phyloP scores from a whole-genome alignment of 2,113 vertebrate genomes.

The Scomber scombrus region DNA sequence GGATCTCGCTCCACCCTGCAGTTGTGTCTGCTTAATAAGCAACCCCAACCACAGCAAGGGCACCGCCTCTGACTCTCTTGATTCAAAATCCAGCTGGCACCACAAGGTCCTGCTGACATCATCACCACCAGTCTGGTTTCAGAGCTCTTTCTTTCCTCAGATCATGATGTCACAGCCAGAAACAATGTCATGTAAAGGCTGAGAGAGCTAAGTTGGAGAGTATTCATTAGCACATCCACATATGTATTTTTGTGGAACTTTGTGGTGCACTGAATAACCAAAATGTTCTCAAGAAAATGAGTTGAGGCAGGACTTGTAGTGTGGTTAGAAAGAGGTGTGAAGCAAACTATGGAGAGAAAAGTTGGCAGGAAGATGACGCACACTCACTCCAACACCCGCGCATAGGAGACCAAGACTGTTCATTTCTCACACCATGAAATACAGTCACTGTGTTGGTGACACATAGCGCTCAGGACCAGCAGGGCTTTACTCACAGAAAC shows the following conservation, averaged over 20 bases:
- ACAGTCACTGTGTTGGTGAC: conserved; percentile 54
- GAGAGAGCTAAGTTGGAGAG: conserved; percentile 23
- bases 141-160: conserved; percentile 23
- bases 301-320: conserved; percentile 43
- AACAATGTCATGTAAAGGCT: conserved; percentile 31
- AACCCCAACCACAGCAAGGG: conserved; percentile 71
- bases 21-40: conserved; percentile 76
- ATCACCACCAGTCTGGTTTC: conserved; percentile 55
- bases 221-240: conserved; percentile 35
- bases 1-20: conserved; percentile 71
- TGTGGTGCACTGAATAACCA: conserved; percentile 22
- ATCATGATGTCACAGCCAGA: conserved; percentile 51
- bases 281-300: conserved; percentile 24
- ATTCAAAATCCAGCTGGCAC: conserved; percentile 72
- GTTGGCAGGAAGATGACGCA: conserved; percentile 68
- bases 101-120: conserved; percentile 67
- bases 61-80: conserved; percentile 36
- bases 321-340: conserved; percentile 35
- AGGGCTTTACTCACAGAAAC: background rate
- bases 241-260: conserved; percentile 44
- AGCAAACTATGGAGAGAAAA: conserved; percentile 32
- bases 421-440: conserved; percentile 52
- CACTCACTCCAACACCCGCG: conserved; percentile 22
- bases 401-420: conserved; percentile 32
- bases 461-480: conserved; percentile 17